Evolutionary conservation across 2,888 invertebrate species (phyloP).

Genomic region (Andrena praecox): DNA sequence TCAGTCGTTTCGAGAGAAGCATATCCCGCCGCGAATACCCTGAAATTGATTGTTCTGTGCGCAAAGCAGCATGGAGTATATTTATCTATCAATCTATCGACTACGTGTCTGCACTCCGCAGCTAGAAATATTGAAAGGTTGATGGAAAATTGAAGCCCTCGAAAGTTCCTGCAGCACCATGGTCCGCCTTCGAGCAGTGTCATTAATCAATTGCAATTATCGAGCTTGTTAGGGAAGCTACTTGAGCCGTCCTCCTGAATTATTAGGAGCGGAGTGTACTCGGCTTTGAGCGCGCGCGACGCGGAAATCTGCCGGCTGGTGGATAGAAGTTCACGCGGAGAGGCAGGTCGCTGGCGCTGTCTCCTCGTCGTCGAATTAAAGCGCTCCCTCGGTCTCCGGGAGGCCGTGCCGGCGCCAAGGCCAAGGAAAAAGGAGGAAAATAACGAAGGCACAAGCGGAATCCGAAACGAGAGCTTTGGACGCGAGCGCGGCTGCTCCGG

Average conservation of each 20-base stretch:
- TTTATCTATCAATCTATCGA: too few species aligned
- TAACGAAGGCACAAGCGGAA: constrained; percentile 48
- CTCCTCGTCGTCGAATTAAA: constrained; percentile 33
- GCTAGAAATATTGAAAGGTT: not conserved
- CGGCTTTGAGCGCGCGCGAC: not conserved
- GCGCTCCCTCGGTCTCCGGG: constrained; percentile 1
- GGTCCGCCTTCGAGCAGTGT: not conserved
- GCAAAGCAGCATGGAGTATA: too few species aligned
- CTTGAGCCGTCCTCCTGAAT: constrained; percentile 3
- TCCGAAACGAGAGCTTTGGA: constrained; percentile 57
- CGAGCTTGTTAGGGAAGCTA: constrained; percentile 26
- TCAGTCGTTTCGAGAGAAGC: not conserved
- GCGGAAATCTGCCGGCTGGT: not conserved
- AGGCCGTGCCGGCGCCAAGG: constrained; percentile 41
- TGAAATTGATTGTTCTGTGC: too few species aligned
- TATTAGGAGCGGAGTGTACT: not conserved
- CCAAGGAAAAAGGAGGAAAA: constrained; percentile 56
- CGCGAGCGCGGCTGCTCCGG: constrained; percentile 36
- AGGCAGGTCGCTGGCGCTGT: not conserved
- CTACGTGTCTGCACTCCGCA: too few species aligned
- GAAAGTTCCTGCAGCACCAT: not conserved
- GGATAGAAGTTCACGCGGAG: not conserved
- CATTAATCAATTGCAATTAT: constrained; percentile 20
- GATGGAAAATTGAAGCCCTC: not conserved
- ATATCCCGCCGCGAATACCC: too few species aligned